phyloP scores from a whole-genome alignment of 2,888 invertebrate species.

The Brachylomia viminalis region DNA sequence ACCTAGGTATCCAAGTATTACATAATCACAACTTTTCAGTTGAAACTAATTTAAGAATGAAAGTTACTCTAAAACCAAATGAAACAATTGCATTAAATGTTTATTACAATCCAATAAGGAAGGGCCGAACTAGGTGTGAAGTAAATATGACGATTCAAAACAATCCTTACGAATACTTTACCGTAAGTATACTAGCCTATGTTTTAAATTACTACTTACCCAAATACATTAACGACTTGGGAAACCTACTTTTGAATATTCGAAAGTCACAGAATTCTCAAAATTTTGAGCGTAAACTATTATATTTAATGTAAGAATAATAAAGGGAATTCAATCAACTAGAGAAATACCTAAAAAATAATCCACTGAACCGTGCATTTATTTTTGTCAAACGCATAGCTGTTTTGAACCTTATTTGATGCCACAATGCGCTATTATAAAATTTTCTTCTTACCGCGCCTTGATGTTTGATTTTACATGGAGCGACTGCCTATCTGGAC shows the following conservation, averaged over 20 bases:
- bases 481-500: not conserved
- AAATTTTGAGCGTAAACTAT: no score
- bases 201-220: slow-evolving; percentile 1
- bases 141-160: slow-evolving; percentile 79
- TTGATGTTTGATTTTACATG: not conserved
- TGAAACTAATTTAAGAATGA: slow-evolving; percentile 72
- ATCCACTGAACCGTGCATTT: no score
- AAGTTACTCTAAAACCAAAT: slow-evolving; percentile 74
- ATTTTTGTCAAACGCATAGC: no score
- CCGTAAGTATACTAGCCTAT: slow-evolving; percentile 70
- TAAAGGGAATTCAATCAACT: no score
- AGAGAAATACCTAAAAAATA: no score
- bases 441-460: no score
- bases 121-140: slow-evolving; percentile 82
- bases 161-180: slow-evolving; percentile 86
- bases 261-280: not conserved
- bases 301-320: no score
- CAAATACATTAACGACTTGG: no score
- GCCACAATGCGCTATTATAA: no score
- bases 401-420: no score
- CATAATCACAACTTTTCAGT: slow-evolving; percentile 69
- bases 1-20: not conserved
- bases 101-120: slow-evolving; percentile 81
- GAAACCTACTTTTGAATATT: not conserved
- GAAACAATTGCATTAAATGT: slow-evolving; percentile 76